A percentile compares a stretch with the other conserved stretches of the same genome.
Conservation (phyloP, 2,888 invertebrate species). For the Eristalis tenax region DNA sequence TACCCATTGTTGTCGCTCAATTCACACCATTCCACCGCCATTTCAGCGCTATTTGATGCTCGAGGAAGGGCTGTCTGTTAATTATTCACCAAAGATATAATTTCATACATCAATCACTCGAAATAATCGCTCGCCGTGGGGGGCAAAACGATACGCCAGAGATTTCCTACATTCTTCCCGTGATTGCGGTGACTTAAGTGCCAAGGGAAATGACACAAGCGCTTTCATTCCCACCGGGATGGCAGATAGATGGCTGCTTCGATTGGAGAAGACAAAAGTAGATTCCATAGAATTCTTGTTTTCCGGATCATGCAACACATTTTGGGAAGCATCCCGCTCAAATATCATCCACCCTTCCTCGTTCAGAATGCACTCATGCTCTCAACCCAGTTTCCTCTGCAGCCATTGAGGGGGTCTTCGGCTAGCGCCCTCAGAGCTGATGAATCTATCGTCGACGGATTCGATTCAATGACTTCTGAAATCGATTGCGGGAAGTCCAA, state of each 20-base stretch:
- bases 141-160: too few relatives aligned
- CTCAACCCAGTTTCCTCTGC: neutral
- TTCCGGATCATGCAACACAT: neutral
- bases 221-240: too few relatives aligned
- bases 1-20: neutral
- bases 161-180: neutral
- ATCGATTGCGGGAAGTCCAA: neutral
- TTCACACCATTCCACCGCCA: neutral
- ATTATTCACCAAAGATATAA: neutral
- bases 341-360: neutral
- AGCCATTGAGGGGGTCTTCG: neutral
- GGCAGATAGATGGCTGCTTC: too few relatives aligned
- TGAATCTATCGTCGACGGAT: neutral
- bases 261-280: neutral
- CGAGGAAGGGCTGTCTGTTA: neutral
- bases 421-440: neutral
- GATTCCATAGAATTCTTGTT: neutral
- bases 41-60: neutral
- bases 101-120: neutral
- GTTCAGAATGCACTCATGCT: neutral
- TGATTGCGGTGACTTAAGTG: neutral
- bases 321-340: neutral
- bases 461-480: neutral
- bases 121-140: neutral
- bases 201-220: neutral